These are phyloP conservation scores for Hartigia nigra DNA, from an alignment of 2,888 invertebrate species.

Conservation along the genomic window DNA sequence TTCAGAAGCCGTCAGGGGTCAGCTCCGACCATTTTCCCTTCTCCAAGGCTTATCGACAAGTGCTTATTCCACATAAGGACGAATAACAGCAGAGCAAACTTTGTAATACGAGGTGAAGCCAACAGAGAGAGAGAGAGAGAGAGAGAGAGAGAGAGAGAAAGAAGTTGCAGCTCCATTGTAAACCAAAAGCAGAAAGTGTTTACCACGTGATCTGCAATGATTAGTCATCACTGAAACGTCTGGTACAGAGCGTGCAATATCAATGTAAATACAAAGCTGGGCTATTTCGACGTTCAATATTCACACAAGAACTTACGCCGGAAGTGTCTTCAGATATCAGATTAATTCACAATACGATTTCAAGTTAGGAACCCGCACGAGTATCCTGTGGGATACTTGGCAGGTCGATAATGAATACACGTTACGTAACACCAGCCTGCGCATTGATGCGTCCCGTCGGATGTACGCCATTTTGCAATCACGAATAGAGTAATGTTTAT, in stretches of 20 bases:
- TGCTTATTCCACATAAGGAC: not conserved
- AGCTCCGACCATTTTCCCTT: not conserved
- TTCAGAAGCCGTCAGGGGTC: not conserved
- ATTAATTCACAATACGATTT: not conserved
- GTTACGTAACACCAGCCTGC: constrained; percentile 22
- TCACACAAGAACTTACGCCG: not conserved
- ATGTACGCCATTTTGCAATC: constrained; percentile 65
- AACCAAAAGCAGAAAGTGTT: not conserved
- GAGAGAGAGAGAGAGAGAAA: no score
- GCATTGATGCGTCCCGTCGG: constrained; percentile 61
- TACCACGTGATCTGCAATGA: not conserved
- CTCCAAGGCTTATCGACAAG: not conserved
- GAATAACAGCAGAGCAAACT: not conserved
- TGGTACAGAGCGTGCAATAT: no score
- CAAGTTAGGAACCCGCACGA: not conserved
- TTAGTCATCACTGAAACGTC: not conserved
- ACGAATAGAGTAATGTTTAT: constrained; percentile 62
- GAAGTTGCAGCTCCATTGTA: not conserved
- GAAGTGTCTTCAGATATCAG: not conserved
- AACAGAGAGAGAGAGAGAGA: no score
- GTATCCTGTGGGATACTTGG: not conserved
- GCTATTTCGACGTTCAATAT: not conserved
- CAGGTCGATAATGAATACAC: not conserved
- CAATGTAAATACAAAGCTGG: not conserved
- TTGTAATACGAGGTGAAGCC: not conserved